Evolutionary conservation across 1,140 invertebrate genomes (phyloP), one percentile per base, ranked within the genome.

Genomic region (Drosophila dunni): DNA sequence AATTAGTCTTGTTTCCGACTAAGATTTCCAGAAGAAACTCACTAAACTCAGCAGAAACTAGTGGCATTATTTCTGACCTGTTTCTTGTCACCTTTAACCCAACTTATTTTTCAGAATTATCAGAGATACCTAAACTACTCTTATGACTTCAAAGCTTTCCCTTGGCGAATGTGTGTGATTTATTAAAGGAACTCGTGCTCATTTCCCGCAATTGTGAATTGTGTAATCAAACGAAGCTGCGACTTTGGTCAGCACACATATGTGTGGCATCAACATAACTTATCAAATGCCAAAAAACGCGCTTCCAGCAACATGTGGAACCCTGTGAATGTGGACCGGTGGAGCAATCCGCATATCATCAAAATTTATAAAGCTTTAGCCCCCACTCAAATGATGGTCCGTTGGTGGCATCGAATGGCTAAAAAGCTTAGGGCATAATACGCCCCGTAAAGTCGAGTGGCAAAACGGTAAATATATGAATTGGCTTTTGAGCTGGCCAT

Each of bases 401-500:
- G 48, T 63, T 45, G 56, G 58, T 53, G 54, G 64, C 79, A 62
- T 58, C 58, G 74, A 82, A 76, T 82, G 81, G 62, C 83, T 72
- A 58, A 67, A 78, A 81, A 82, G 83, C 82, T 88, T 86, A 86
- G 68, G 57, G 78, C 70, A 86, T 84, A 85, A 84, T 84, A 69
- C 81, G 78, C 76, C 73, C 77, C 79, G 24, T 42, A 63, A 64
- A 54, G 67, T 75, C 73, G 64, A 50, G 46, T 79, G 83, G 76
- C 76, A 75, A 76, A 79, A 81, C 83, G 83, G 83, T 88, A 86
- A 88, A 86, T 86, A 88, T 86, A 86, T 86, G 83, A 86, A 86
- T 86, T 88, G 83, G 83, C 71, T 79, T 88, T 86, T 86, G 76
- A 82, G 83, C 82, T 82, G 50, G 64, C 61, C 60, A 24, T 53